Conservation (phyloP, 1,140 invertebrate species). For the Hylaeus volcanicus region DNA sequence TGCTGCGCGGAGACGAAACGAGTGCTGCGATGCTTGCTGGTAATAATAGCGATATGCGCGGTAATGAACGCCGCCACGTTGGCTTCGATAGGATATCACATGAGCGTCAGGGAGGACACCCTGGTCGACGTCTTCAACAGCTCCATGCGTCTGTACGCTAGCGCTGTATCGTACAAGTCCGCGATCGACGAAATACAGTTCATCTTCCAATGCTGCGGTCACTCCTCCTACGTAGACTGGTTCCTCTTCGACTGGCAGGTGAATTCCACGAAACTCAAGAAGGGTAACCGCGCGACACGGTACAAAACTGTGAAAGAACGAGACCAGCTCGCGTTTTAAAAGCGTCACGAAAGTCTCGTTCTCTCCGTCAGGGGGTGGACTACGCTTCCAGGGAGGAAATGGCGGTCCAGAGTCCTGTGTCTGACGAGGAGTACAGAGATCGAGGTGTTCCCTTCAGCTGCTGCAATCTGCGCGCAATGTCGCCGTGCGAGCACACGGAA, state of each 20-base stretch:
- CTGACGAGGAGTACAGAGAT: conserved; percentile 57
- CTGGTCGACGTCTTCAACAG: conserved; percentile 67
- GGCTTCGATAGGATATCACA: conserved; percentile 66
- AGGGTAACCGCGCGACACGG: conserved; percentile 29
- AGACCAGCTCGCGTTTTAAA: background rate
- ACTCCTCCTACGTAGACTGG: conserved; percentile 71
- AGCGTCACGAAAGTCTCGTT: background rate
- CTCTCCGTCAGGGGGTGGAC: conserved; percentile 53
- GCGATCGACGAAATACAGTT: conserved; percentile 72
- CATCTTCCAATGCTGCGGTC: conserved; percentile 74
- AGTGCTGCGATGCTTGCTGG: conserved; percentile 56
- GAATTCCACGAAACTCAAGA: conserved; percentile 36
- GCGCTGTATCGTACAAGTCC: conserved; percentile 64
- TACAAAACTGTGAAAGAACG: conserved; percentile 12
- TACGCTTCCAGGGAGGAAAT: conserved; percentile 62
- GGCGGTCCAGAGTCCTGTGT: conserved; percentile 48
- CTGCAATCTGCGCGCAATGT: conserved; percentile 63
- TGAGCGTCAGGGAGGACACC: conserved; percentile 62
- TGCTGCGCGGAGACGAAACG: conserved; percentile 57
- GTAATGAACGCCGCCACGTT: conserved; percentile 69
- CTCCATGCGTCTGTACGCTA: conserved; percentile 72
- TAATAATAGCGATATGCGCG: conserved; percentile 64
- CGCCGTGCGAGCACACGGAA: conserved; percentile 67
- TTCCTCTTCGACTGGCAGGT: conserved; percentile 74
- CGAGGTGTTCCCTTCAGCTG: conserved; percentile 74